A percentile compares a stretch with the other conserved stretches of the same genome.
Conservation (phyloP, 2,113 vertebrate species). For the Emydocephalus ijimae region DNA sequence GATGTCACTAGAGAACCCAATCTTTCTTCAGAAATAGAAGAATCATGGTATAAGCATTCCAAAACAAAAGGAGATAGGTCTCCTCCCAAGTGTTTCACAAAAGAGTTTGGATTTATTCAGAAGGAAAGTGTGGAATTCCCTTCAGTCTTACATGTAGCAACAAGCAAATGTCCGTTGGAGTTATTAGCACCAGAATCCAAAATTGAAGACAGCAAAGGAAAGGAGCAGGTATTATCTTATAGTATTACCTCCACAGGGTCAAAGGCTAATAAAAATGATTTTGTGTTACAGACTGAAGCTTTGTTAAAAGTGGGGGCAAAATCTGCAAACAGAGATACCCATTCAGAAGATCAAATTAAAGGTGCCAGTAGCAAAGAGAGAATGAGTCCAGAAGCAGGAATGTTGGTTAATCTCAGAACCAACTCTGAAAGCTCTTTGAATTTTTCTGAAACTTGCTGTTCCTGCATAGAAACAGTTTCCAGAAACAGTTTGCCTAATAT, state of each 20-base stretch:
- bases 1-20: slow-evolving; percentile 45
- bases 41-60: background rate
- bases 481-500: slow-evolving; percentile 64
- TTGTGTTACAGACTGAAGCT: slow-evolving; percentile 14
- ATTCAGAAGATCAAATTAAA: background rate
- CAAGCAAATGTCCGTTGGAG: background rate
- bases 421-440: slow-evolving; percentile 60
- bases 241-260: slow-evolving; percentile 2
- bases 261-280: background rate
- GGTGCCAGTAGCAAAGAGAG: background rate
- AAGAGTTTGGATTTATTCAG: slow-evolving; percentile 7
- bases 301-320: slow-evolving; percentile 25
- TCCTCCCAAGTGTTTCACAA: background rate
- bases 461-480: slow-evolving; percentile 30
- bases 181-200: background rate
- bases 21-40: background rate
- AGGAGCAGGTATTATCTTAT: slow-evolving; percentile 16
- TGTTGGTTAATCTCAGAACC: slow-evolving; percentile 46
- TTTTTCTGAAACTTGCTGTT: slow-evolving; percentile 16
- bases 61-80: slow-evolving; percentile 9
- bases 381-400: background rate
- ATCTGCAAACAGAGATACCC: background rate
- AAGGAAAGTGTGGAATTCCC: slow-evolving; percentile 5
- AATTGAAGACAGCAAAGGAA: background rate
- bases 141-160: slow-evolving; percentile 27